Conservation (phyloP, 2,797 vertebrate genomes). For the Forpus xanthops region DNA sequence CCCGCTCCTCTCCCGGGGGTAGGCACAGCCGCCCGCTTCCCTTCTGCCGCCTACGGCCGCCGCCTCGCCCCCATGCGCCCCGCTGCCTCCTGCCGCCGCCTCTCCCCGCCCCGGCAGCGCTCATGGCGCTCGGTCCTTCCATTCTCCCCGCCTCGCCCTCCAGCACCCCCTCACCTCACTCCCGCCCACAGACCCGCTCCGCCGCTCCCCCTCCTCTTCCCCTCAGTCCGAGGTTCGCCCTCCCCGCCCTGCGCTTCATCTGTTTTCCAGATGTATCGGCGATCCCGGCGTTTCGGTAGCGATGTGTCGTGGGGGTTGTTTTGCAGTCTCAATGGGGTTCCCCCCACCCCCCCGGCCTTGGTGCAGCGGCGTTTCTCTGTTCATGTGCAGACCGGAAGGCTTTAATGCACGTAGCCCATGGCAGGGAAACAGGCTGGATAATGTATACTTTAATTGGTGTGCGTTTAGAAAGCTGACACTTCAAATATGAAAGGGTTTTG, state of each 20-base stretch:
- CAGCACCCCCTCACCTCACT: not conserved
- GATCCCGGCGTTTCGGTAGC: not conserved
- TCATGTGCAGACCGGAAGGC: conserved; percentile 27
- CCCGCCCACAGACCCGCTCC: not conserved
- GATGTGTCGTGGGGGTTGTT: not conserved
- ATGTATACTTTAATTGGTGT: not conserved
- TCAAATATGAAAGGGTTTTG: not conserved
- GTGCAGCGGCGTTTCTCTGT: not conserved
- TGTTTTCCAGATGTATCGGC: not conserved
- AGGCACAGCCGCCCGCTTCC: not conserved
- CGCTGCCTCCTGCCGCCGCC: not conserved
- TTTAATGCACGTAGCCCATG: not conserved
- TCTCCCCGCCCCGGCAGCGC: not conserved
- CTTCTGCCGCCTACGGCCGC: not conserved
- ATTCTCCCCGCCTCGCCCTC: not conserved
- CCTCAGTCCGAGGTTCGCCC: not conserved
- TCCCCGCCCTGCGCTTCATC: not conserved
- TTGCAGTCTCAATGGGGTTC: not conserved
- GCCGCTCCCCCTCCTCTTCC: not conserved
- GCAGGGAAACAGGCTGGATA: not conserved
- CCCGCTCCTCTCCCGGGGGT: not conserved
- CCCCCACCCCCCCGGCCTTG: not conserved
- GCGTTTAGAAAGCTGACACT: not conserved
- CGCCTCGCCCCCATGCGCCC: not conserved
- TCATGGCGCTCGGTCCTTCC: not conserved